These are phyloP conservation scores for Nomada hirtipes DNA, from an alignment of 2,888 invertebrate genomes.

Conservation along the genomic window DNA sequence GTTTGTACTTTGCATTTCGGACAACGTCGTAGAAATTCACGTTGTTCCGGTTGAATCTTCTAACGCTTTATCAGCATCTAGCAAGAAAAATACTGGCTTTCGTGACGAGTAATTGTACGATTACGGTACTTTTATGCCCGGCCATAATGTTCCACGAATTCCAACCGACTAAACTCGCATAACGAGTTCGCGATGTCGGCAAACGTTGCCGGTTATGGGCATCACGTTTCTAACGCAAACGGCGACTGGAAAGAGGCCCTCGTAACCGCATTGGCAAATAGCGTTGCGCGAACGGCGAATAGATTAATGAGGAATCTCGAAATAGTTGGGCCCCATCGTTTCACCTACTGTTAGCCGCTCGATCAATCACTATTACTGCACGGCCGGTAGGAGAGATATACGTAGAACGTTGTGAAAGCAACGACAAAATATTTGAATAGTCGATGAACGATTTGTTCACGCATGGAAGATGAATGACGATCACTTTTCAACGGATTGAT, in stretches of 20 bases:
- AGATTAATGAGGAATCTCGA: constrained; percentile 23
- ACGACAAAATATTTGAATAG: not conserved
- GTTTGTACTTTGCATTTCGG: constrained; percentile 15
- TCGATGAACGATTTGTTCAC: not conserved
- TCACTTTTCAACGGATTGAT: not conserved
- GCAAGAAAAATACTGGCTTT: not conserved
- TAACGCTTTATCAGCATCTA: constrained; percentile 14
- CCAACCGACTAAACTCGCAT: constrained; percentile 8
- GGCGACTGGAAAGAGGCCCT: constrained; percentile 17
- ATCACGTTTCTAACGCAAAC: constrained; percentile 62
- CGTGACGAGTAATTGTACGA: constrained; percentile 23
- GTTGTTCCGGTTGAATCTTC: constrained; percentile 27
- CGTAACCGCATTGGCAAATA: constrained; percentile 15
- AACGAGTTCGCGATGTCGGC: constrained; percentile 12
- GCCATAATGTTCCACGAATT: constrained; percentile 44
- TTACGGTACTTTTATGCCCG: constrained; percentile 50
- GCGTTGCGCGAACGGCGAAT: constrained; percentile 13
- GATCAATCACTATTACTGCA: not conserved
- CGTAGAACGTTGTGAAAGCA: constrained; percentile 3
- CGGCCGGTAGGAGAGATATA: not conserved
- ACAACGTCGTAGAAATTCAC: not conserved
- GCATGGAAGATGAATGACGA: not conserved
- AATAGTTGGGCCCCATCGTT: not conserved
- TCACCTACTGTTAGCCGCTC: not conserved
- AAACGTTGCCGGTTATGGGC: constrained; percentile 34